These are phyloP conservation scores for Lacerta viridis DNA, from an alignment of 2,797 vertebrate species.

Conservation along the genomic window DNA sequence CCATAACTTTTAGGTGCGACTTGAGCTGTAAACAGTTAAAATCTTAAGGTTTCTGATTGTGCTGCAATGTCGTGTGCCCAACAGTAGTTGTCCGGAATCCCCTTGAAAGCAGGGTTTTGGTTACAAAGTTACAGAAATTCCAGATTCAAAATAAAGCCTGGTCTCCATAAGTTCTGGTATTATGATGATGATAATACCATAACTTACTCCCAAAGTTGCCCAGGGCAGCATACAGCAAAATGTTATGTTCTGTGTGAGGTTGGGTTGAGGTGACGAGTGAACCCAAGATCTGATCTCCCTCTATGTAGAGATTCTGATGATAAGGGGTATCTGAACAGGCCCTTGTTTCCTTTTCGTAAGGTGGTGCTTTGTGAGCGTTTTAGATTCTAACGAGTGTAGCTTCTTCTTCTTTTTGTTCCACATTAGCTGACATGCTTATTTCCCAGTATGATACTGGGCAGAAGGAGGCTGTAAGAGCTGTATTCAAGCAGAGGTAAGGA, in stretches of 20 bases:
- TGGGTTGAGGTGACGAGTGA: neutral
- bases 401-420: constrained; percentile 51
- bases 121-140: neutral
- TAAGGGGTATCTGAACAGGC: neutral
- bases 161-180: neutral
- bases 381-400: neutral
- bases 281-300: too few relatives aligned
- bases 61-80: neutral
- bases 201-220: too few relatives aligned
- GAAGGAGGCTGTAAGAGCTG: constrained; percentile 83
- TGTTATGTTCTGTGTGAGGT: neutral
- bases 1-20: neutral
- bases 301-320: neutral
- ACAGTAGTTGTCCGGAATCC: neutral
- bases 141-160: neutral
- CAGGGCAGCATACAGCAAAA: too few relatives aligned
- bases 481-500: constrained; percentile 82
- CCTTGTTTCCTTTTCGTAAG: neutral
- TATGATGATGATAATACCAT: too few relatives aligned
- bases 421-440: constrained; percentile 86
- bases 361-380: neutral
- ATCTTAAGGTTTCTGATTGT: neutral
- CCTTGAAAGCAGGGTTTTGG: neutral
- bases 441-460: constrained; percentile 85
- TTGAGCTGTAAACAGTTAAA: neutral